A percentile compares a stretch with the other conserved stretches of the same genome.
Conservation (phyloP, 2,888 invertebrate species). For the Steinernema hermaphroditum region DNA sequence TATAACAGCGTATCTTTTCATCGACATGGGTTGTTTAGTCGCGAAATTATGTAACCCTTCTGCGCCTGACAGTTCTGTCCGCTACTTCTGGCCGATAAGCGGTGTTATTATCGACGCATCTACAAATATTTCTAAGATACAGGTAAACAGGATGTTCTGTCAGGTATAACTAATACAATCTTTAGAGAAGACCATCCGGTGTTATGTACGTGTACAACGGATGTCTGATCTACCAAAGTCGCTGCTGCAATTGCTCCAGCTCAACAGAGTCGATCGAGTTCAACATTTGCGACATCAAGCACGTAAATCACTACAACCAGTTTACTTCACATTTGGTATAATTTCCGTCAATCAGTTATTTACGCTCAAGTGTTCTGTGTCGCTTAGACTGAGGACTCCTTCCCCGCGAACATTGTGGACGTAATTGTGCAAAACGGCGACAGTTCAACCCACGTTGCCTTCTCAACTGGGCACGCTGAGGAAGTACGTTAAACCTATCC, state of each 20-base stretch:
- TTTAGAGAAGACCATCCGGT: slow-evolving; percentile 46
- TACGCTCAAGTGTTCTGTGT: neutral
- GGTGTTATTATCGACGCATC: slow-evolving; percentile 48
- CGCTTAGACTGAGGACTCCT: slow-evolving; percentile 15
- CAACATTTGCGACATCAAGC: slow-evolving; percentile 46
- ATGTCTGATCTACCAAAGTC: slow-evolving; percentile 41
- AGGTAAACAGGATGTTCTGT: neutral
- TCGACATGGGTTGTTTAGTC: slow-evolving; percentile 59
- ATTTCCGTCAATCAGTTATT: neutral
- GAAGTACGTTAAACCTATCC: slow-evolving; percentile 33
- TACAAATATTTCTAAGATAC: neutral
- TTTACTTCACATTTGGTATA: slow-evolving; percentile 46
- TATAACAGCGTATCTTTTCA: slow-evolving; percentile 9
- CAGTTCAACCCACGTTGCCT: slow-evolving; percentile 40
- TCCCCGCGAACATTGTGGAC: slow-evolving; percentile 19
- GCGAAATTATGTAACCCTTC: slow-evolving; percentile 58
- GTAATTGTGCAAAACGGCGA: slow-evolving; percentile 14
- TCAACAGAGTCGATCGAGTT: slow-evolving; percentile 6
- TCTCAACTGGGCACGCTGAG: slow-evolving; percentile 45
- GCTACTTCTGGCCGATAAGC: slow-evolving; percentile 59
- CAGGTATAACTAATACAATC: neutral
- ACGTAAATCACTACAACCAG: slow-evolving; percentile 45
- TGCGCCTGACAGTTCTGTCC: slow-evolving; percentile 56
- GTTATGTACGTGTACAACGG: slow-evolving; percentile 52
- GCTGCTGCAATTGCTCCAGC: slow-evolving; percentile 44